Evolutionary conservation across 2,888 invertebrate species (phyloP), one percentile per base, ranked within the genome.

Genomic region (Philhelius pedissequus): DNA sequence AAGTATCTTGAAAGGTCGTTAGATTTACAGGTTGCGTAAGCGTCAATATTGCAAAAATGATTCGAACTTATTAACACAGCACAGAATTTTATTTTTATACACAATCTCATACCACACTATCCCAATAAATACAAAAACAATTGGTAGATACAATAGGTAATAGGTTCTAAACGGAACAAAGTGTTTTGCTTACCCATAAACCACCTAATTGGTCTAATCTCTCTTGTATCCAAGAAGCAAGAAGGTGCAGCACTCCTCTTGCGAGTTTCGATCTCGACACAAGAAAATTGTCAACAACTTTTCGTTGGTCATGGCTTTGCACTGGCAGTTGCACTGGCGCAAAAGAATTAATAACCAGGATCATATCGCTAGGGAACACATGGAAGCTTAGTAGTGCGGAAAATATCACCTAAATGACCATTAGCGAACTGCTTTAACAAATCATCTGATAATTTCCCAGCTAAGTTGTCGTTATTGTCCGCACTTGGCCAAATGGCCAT

Each of bases 331-430:
- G 56, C 52, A 76, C 71, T 68, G 76, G 32, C 40, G 66, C 68
- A 71, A 71, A 62, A 48, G 76, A 62, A 84, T 80, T 84, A 84
- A 84, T 84, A 84, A 84, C 75, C 70, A 62, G 80, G 80, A 84
- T 84, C 71, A 68, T 84, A 84, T 84, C 80, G 75, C 62, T 45
- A 35, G 22, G 62, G 62, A 48, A 64, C 64, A 64, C 45, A 68
- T 25, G 68, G 71, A 76, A 76, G 68, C 13, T 66, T 86, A 87
- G 60, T 86, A 82, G 86, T 84, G 87, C 87, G 86, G 87, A 87
- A 87, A 88, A 88, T 88, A 88, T 89, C 89, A 87, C 88, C 88
- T 77, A 90, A 90, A 90, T 90, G 89, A 88, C 89, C 89, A 89
- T 89, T 90, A 90, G 79, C 66, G 75, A 84, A 48, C 80, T 75